A percentile compares a stretch with the other conserved stretches of the same genome.
These are phyloP conservation scores for Epizoanthus ramosus DNA, from an alignment of 92 coral and sea anemone species.

Conservation along the genomic window DNA sequence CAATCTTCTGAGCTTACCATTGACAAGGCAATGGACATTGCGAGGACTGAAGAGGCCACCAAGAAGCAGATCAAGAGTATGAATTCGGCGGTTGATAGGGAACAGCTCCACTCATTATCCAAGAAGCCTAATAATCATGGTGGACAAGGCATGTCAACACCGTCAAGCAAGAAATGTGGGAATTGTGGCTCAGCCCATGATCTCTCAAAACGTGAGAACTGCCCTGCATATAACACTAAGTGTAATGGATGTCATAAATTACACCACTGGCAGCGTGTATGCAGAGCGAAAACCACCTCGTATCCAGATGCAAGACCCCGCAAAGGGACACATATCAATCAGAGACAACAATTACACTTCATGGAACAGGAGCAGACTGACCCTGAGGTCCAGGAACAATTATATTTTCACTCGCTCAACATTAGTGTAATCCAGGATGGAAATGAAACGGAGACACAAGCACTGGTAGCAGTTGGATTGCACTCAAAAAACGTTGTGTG, in stretches of 20 bases:
- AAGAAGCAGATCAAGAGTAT: too few relatives aligned
- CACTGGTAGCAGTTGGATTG: neutral
- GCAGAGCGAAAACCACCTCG: neutral
- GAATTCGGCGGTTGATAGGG: too few relatives aligned
- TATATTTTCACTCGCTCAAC: neutral
- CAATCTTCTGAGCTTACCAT: too few relatives aligned
- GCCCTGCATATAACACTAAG: too few relatives aligned
- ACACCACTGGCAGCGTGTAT: slow-evolving; percentile 2
- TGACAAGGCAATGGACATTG: too few relatives aligned
- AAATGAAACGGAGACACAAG: neutral
- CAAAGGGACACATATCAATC: too few relatives aligned
- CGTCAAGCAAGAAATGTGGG: neutral
- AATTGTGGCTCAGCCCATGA: neutral
- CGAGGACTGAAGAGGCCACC: too few relatives aligned
- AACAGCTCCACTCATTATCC: neutral
- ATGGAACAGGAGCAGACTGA: slow-evolving; percentile 1
- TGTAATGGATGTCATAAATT: too few relatives aligned
- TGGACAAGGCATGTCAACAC: slow-evolving; percentile 19
- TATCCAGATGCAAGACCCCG: neutral
- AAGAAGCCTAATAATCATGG: too few relatives aligned
- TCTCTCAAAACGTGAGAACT: too few relatives aligned
- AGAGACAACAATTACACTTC: neutral
- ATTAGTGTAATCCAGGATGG: slow-evolving; percentile 4
- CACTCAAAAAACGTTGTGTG: neutral
- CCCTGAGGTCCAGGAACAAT: neutral